Evolutionary conservation across 2,888 invertebrate species (phyloP), one percentile per base, ranked within the genome.

Genomic region (Epirrhoe alternata): DNA sequence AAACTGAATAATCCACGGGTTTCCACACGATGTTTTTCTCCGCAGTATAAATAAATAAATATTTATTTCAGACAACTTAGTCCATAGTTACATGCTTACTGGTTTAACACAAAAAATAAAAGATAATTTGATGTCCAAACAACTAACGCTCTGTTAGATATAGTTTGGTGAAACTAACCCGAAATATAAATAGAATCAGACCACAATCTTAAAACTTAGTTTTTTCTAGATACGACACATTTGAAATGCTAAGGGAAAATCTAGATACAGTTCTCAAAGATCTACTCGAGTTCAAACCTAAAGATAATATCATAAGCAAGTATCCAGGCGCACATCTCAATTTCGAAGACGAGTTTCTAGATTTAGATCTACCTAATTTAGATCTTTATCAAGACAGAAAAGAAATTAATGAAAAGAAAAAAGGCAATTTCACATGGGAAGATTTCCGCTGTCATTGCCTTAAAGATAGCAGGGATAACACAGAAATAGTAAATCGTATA

Each of bases 221-320:
- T 56, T 17, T 47, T 88, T 88, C 64, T 79, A 94, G 94, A 5
- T 98, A 97, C 86, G 98, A 98, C 77, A 98, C 97, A 0, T 98
- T 98, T 84, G 97, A 97, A 90, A 97, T 97, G 94, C 90, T 98
- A 6, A 94, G 97, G 75, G 97, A 98, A 89, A 97, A 97, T 75
- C 88, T 97, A 54, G 96, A 97, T 80, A 81, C 94, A 0, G 95
- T 96, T 0, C 85, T 97, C 51, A 95, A 94, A 79, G 95, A 96
- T 73, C 86, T 97, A 12, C 86, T 97, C 33, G 95, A 96, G 73
- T 94, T 95, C 70, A 92, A 94, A 71, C 61, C 62, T 2, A 65
- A 77, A 52, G 90, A 92, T 76, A 45, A 77, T 3, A 64, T 90
- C 8, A 38, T 72, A 7, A 86, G 86, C 69, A 61, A 68, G 47